These are phyloP conservation scores for Bothrops jararaca DNA, from an alignment of 2,113 vertebrate species.

Conservation along the genomic window DNA sequence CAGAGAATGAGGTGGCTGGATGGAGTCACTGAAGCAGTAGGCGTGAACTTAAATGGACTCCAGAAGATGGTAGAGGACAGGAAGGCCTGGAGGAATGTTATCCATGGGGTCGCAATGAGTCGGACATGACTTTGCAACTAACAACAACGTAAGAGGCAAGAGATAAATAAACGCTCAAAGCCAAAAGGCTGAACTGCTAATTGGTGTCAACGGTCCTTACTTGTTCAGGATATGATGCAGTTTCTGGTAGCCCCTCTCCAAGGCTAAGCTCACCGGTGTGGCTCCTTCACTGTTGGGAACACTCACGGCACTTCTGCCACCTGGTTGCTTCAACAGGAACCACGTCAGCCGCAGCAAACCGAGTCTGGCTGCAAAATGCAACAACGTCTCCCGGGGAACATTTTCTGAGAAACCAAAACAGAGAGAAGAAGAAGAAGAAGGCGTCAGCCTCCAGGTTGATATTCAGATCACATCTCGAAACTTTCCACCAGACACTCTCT, in stretches of 20 bases:
- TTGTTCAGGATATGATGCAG: constrained; percentile 79
- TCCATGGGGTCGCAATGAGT: too few relatives aligned
- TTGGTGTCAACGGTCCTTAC: constrained; percentile 68
- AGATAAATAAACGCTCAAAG: background rate
- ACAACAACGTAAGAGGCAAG: background rate
- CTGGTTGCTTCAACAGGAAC: constrained; percentile 86
- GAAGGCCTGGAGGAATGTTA: too few relatives aligned
- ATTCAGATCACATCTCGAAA: background rate
- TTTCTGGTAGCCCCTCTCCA: constrained; percentile 76
- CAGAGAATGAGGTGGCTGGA: too few relatives aligned
- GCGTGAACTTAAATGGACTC: too few relatives aligned
- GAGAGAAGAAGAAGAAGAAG: background rate
- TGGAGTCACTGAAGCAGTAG: too few relatives aligned
- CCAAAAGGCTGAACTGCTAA: background rate
- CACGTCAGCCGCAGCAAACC: constrained; percentile 79
- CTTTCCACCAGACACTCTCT: background rate
- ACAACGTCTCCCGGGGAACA: constrained; percentile 85
- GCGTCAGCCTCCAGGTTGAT: background rate
- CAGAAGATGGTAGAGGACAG: too few relatives aligned
- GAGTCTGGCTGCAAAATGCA: constrained; percentile 90
- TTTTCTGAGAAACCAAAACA: constrained; percentile 65
- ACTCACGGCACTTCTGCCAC: constrained; percentile 80
- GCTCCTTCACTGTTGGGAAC: constrained; percentile 85
- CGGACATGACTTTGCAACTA: too few relatives aligned
- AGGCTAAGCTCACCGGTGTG: constrained; percentile 81